phyloP scores from a whole-genome alignment of 2,888 invertebrate genomes.

The Watsonalla cultraria region DNA sequence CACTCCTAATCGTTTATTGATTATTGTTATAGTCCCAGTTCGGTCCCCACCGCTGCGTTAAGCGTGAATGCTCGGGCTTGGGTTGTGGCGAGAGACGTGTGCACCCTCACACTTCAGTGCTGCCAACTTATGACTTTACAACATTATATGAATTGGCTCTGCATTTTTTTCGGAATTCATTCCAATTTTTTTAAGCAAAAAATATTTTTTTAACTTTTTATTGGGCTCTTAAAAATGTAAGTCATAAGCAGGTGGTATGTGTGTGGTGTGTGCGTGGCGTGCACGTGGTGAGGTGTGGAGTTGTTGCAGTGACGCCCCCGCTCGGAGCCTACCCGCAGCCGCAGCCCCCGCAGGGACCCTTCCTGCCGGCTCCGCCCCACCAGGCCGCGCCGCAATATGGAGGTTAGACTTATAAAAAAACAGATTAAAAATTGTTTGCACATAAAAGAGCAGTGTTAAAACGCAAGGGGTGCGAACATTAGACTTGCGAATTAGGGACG shows the following conservation, averaged over 20 bases:
- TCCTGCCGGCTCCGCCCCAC: conserved; percentile 82
- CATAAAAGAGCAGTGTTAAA: no score
- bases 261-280: neutral
- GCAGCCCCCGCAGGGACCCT: conserved; percentile 79
- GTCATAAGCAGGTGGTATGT: neutral
- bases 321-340: conserved; percentile 80
- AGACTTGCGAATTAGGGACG: no score
- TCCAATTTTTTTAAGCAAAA: no score
- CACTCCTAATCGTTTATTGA: neutral
- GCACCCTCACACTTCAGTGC: conserved; percentile 7
- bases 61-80: conserved; percentile 78
- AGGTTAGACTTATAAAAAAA: conserved; percentile 45
- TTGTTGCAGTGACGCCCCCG: conserved; percentile 76
- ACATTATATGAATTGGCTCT: no score
- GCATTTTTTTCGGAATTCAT: no score
- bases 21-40: conserved; percentile 9
- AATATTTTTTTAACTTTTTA: no score
- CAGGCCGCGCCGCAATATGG: conserved; percentile 78
- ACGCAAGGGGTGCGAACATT: no score
- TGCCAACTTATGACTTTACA: no score
- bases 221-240: no score
- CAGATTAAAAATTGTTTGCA: no score
- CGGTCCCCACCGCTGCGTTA: conserved; percentile 55
- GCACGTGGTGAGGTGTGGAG: conserved; percentile 13
- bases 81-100: conserved; percentile 55